Base-by-base conservation (phyloP, 2,113 vertebrate species). In the Martes martes region DNA sequence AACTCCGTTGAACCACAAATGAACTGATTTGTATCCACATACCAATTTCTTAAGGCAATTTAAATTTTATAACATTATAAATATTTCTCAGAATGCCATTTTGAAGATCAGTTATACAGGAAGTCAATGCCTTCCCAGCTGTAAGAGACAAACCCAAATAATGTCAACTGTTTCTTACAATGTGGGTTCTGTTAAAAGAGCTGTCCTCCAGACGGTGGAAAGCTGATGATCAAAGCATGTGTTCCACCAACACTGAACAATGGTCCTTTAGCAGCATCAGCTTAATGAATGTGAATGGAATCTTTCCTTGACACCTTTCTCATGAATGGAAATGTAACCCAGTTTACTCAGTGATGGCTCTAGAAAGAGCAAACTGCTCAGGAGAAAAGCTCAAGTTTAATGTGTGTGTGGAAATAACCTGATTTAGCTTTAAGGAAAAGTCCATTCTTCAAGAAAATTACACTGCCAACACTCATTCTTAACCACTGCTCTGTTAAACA, bases 231-330 rank as follows among this genome's bases (percentile, higher is more conserved):
- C 55, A 96, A 76, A 95, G 82, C 78, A 39, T 18, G 18, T 8
- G 14, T 74, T 94, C 82, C 95, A 84, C 96, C 85, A 95, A 76
- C 16, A 71, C 65, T 52, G 59, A 92, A 97, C 94, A 98, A 94
- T 59, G 83, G 28, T 92, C 42, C 94, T 88, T 86, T 52, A 23
- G 82, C 73, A 84, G 74, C 67, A 42, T 33, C 59, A 67, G 82
- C 59, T 89, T 79, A 90, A 94, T 65, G 86, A 89, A 89, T 31
- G 87, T 73, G 89, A 94, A 83, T 9, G 28, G 39, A 94, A 84
- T 57, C 61, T 92, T 93, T 89, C 90, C 93, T 26, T 88, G 95
- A 98, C 52, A 97, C 81, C 91, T 97, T 81, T 73, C 94, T 84
- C 52, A 19, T 78, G 76, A 97, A 80, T 88, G 95, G 85, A 73